A percentile compares a stretch with the other conserved stretches of the same genome.
phyloP scores from a whole-genome alignment of 2,888 invertebrate species.

The Platerodrilus igneus region DNA sequence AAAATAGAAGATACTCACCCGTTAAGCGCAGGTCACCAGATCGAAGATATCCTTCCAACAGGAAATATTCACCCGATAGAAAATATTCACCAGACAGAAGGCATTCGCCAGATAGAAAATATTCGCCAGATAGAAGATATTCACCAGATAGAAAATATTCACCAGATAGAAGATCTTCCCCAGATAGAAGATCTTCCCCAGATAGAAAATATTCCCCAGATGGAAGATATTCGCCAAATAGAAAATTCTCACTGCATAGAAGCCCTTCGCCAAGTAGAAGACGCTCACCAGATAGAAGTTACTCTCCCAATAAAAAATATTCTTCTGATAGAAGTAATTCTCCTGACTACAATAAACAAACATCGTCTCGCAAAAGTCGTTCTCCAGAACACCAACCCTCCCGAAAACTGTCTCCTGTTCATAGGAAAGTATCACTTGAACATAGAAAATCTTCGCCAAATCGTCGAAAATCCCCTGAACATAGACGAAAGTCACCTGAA shows the following conservation, averaged over 20 bases:
- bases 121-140: slow-evolving; percentile 10
- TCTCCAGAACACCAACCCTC: slow-evolving; percentile 16
- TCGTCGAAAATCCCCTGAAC: slow-evolving; percentile 17
- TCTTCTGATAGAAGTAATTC: slow-evolving; percentile 2
- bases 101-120: slow-evolving; percentile 8
- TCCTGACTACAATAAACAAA: slow-evolving; percentile 11
- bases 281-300: slow-evolving; percentile 17
- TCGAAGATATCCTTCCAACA: slow-evolving; percentile 11
- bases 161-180: slow-evolving; percentile 12
- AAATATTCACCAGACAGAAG: slow-evolving; percentile 15
- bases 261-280: slow-evolving; percentile 10
- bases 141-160: slow-evolving; percentile 21
- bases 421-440: slow-evolving; percentile 16
- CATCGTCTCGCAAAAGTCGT: slow-evolving; percentile 16
- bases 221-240: slow-evolving; percentile 8
- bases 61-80: slow-evolving; percentile 21
- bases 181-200: slow-evolving; percentile 7
- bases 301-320: slow-evolving; percentile 13
- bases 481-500: slow-evolving; percentile 18
- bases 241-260: not conserved
- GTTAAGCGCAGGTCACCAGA: slow-evolving; percentile 15
- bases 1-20: slow-evolving; percentile 19
- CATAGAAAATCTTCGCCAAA: slow-evolving; percentile 12
- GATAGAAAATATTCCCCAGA: slow-evolving; percentile 16
- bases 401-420: slow-evolving; percentile 18